phyloP scores from a whole-genome alignment of 2,888 invertebrate species.

The Pachliopta kotzebuea region DNA sequence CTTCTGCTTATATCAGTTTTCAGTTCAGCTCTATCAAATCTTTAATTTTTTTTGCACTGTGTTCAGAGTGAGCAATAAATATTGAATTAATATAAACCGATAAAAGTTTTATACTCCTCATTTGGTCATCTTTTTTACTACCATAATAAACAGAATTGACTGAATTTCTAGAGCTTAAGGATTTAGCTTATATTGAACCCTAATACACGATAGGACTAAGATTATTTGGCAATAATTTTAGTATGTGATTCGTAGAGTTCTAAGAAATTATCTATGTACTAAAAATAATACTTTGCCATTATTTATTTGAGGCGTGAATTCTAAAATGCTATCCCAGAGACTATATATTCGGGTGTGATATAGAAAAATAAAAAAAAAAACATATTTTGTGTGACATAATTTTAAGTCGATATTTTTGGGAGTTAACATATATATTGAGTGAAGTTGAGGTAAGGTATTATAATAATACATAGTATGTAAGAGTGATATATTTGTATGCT shows the following conservation, averaged over 20 bases:
- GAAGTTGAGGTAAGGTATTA: conserved; percentile 1
- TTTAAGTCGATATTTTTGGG: conserved; percentile 17
- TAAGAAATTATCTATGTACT: conserved; percentile 34
- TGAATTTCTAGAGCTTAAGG: conserved; percentile 54
- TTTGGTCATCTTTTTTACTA: neutral
- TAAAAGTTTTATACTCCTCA: neutral
- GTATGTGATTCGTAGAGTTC: conserved; percentile 52
- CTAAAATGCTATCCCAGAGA: conserved; percentile 3
- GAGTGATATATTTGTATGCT: conserved; percentile 5
- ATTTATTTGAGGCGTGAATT: conserved; percentile 42
- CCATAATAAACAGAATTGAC: conserved; percentile 35
- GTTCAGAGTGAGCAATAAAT: neutral
- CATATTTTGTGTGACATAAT: conserved; percentile 31
- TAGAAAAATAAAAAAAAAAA: conserved; percentile 27
- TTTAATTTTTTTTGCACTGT: no score
- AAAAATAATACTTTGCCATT: conserved; percentile 37
- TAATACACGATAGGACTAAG: conserved; percentile 52
- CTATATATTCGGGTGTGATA: conserved; percentile 21
- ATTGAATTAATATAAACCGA: no score
- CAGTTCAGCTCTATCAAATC: neutral
- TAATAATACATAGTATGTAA: conserved; percentile 6
- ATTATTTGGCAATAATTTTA: conserved; percentile 59
- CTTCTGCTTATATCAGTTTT: neutral
- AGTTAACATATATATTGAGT: conserved; percentile 7
- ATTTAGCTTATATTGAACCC: conserved; percentile 33